Evolutionary conservation across 2,888 invertebrate genomes (phyloP), one percentile per base, ranked within the genome.

Genomic region (Harmothoe impar): DNA sequence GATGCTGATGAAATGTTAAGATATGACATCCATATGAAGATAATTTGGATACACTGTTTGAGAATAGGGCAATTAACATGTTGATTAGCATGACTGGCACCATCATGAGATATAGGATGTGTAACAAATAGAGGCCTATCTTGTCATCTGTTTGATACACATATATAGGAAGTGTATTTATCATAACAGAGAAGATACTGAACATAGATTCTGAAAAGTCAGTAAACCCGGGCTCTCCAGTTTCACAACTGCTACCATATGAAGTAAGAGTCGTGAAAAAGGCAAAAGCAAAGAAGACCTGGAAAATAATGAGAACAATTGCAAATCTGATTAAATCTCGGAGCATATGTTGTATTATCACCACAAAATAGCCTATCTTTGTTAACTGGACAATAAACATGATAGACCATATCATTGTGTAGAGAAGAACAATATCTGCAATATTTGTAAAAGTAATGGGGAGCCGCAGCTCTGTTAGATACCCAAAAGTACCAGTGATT

Each of bases 231-330:
- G 72, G 72, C 5, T 1, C 20, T 15, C 72, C 72, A 7, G 3
- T 25, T 29, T 72, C 17, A 29, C 72, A 72, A 17, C 25, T 17
- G 0, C 15, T 72, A 72, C 72, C 72, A 25, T 72, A 72, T 25
- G 72, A 72, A 29, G 72, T 72, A 15, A 72, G 72, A 29, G 1
- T 29, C 72, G 25, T 72, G 72, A 72, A 72, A 29, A 72, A 72
- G 5, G 1, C 15, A n/a, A 72, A 3, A 29, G n/a, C 25, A 72
- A 72, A 72, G 0, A 15, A 15, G 15, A 29, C 17, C 25, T 72
- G 72, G 25, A 72, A 72, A 15, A 72, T 29, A 7, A 72, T 29
- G 25, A 72, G 25, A 3, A 72, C 72, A 29, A 72, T 72, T 29
- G 72, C 25, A 72, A 72, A 72, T 29, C 17, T 72, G 3, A 29